Base-by-base conservation (phyloP, 2,113 vertebrate species). In the Callionymus lyra region DNA sequence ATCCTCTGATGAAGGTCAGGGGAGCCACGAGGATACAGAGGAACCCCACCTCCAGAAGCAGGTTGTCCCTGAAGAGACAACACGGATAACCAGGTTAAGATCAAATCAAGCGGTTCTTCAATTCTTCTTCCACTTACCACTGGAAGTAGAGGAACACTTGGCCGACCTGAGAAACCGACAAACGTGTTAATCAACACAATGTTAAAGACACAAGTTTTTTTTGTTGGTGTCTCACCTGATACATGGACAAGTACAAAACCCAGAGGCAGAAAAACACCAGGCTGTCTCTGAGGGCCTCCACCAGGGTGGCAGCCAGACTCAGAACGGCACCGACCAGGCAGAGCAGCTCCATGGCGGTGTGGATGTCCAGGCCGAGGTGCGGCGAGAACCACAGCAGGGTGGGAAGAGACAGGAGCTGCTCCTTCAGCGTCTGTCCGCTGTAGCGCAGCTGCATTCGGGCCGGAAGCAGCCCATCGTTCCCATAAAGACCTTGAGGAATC, bases 121-220 rank as follows among this genome's bases (percentile, higher is more conserved):
- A 8, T 8, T 40, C 10, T 18, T 16, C 34, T 18, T 27, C 2
- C 6, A 91, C 93, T 94, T 82, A 97, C 93, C 94, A 98, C 74
- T 98, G 94, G 77, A 98, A 98, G 71, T 94, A 98, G 31, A 98
- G 88, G 56, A 98, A 97, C 10, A 98, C 91, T 56, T 96, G 94
- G 4, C 94, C 93, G 64, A 97, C 92, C 94, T 98, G 82, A 34
- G 63, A 74, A 34, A 44, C 11, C 53, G 14, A 16, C 9, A n/a
- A 3, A 11, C 1, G 15, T 12, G 16, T 19, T 16, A 21, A 6
- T 15, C 11, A 2, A 6, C 16, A 34, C 14, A 11, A 56, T 14
- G 1, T 4, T 14, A 17, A 9, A 17, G 43, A 6, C 13, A n/a
- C 13, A 2, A 14, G 15, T 15, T 4, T 6, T 16, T 1, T 1